Evolutionary conservation across 2,797 vertebrate species (phyloP), one percentile per base, ranked within the genome.

Genomic region (Myotis planiceps): DNA sequence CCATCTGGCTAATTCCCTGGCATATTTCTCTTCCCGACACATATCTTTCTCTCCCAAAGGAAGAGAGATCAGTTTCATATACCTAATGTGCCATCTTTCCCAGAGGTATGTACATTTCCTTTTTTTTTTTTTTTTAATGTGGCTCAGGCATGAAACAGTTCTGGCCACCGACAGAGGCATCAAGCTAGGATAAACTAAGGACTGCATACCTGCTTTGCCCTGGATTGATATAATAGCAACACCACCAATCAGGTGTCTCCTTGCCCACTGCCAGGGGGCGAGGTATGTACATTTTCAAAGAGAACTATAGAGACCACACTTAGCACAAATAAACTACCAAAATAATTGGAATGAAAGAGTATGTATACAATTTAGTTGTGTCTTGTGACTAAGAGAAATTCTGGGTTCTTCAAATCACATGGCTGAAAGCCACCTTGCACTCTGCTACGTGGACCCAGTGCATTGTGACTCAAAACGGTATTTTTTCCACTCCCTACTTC

Each of bases 391-490:
- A 49, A n/a, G n/a, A 75, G 25, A 66, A 42, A 21, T 74, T 5
- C 9, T 47, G 49, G 58, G 63, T n/a, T 80, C 51, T 39, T 93
- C 45, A 53, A 12, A 25, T 69, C 51, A 25, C 19, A 23, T 3
- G 34, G 34, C 37, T 45, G 29, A 58, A 53, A 63, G 53, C 37
- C 29, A 34, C 27, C n/a, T 23, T 9, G 37, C 42, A 23, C 29
- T 7, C 63, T 65, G 75, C 49, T 42, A 7, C 0, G 2, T 1
- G 55, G 5, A 23, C 25, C 0, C 72, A 37, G 82, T 0, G n/a
- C 58, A 3, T 32, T 18, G 10, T 14, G 32, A 65, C 6, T 29
- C 21, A 37, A 4, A 25, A 6, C 2, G 1, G 0, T 4, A 32
- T 51, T 45, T n/a, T 45, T 83, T 34, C 12, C 42, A 34, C 18